These are phyloP conservation scores for Caerostris extrusa DNA, from an alignment of 1,140 invertebrate genomes.

Conservation along the genomic window DNA sequence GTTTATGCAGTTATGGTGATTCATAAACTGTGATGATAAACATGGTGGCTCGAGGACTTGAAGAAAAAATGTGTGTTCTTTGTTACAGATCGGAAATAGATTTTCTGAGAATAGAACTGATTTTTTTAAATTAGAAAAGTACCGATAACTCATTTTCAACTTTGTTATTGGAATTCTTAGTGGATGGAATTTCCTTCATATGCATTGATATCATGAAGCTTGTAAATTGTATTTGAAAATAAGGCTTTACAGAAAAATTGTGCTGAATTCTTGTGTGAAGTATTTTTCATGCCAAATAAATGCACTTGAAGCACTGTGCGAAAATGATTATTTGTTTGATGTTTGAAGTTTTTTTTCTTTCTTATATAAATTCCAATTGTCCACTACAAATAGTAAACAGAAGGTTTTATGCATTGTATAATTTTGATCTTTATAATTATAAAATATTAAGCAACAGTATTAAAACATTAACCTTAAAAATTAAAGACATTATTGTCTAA, in stretches of 20 bases:
- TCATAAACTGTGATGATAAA: too few species aligned
- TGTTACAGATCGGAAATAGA: not conserved
- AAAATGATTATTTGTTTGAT: not conserved
- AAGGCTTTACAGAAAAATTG: not conserved
- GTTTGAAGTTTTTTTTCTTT: not conserved
- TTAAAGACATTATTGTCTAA: too few species aligned
- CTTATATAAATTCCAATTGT: not conserved
- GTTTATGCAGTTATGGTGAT: too few species aligned
- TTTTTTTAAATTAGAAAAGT: not conserved
- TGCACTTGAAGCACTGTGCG: not conserved
- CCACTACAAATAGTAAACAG: too few species aligned
- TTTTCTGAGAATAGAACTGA: not conserved
- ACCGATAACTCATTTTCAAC: not conserved
- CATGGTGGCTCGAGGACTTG: not conserved
- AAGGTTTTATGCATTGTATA: too few species aligned
- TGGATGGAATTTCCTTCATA: not conserved
- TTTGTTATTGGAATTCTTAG: not conserved
- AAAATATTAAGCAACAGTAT: too few species aligned
- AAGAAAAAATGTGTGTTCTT: not conserved
- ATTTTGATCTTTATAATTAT: too few species aligned
- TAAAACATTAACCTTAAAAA: too few species aligned
- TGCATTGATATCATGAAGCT: not conserved
- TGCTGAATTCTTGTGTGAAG: not conserved
- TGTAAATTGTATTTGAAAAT: slow-evolving; percentile 17
- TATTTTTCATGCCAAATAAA: slow-evolving; percentile 66